phyloP scores from a whole-genome alignment of 2,888 invertebrate species.

The Drosophila sordidula region DNA sequence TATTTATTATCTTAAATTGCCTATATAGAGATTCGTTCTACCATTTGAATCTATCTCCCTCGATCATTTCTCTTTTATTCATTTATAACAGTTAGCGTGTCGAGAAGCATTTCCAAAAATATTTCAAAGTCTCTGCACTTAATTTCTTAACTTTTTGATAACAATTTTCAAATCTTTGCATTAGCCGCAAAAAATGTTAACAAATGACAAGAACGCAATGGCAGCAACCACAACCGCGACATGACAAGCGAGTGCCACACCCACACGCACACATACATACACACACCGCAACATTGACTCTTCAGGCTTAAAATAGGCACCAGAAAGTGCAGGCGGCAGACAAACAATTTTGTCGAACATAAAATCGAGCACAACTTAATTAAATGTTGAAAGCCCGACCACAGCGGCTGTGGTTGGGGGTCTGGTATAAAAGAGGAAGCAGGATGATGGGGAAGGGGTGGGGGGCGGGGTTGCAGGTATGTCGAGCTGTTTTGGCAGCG shows the following conservation, averaged over 20 bases:
- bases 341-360: slow-evolving; percentile 75
- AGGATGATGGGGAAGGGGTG: neutral
- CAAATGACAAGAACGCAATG: slow-evolving; percentile 31
- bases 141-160: slow-evolving; percentile 17
- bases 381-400: slow-evolving; percentile 76
- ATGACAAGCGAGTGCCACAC: slow-evolving; percentile 39
- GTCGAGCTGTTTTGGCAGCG: slow-evolving; percentile 18
- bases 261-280: slow-evolving; percentile 19
- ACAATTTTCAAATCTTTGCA: slow-evolving; percentile 45
- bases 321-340: slow-evolving; percentile 52
- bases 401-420: slow-evolving; percentile 54
- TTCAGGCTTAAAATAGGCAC: slow-evolving; percentile 43
- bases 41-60: too few relatives aligned
- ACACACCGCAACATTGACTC: slow-evolving; percentile 44
- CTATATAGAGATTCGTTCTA: too few relatives aligned
- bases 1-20: too few relatives aligned
- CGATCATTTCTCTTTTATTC: neutral
- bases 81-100: neutral
- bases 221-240: slow-evolving; percentile 46
- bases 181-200: slow-evolving; percentile 40
- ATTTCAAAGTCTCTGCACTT: slow-evolving; percentile 8
- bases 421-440: neutral
- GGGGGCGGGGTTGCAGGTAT: neutral
- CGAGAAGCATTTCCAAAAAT: neutral
- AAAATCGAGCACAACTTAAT: slow-evolving; percentile 80